Evolutionary conservation across 2,888 invertebrate species (phyloP).

Genomic region (Xestia c-nigrum): DNA sequence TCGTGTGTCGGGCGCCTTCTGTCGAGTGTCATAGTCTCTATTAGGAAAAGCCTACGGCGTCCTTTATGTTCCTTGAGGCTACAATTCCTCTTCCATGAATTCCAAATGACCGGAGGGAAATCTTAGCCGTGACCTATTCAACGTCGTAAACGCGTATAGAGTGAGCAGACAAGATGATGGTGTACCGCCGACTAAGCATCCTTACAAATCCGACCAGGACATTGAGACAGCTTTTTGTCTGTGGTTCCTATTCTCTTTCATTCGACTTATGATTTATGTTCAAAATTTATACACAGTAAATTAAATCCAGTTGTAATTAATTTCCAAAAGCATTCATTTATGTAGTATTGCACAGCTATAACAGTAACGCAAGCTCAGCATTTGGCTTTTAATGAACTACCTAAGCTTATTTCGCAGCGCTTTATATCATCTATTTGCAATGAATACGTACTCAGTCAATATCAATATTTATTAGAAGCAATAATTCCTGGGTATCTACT

Average conservation of each 20-base stretch:
- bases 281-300: slow-evolving; percentile 22
- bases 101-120: slow-evolving; percentile 91
- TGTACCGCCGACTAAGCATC: slow-evolving; percentile 39
- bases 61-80: slow-evolving; percentile 89
- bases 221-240: slow-evolving; percentile 34
- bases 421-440: slow-evolving; percentile 29
- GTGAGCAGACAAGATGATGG: slow-evolving; percentile 64
- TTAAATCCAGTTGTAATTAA: slow-evolving; percentile 37
- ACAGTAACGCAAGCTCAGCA: slow-evolving; percentile 27
- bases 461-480: slow-evolving; percentile 45
- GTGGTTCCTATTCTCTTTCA: slow-evolving; percentile 9
- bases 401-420: slow-evolving; percentile 17
- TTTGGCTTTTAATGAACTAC: slow-evolving; percentile 37
- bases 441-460: slow-evolving; percentile 24
- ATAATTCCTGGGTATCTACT: slow-evolving; percentile 41
- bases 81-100: slow-evolving; percentile 90
- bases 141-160: slow-evolving; percentile 78
- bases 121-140: slow-evolving; percentile 90
- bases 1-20: slow-evolving; percentile 79
- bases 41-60: slow-evolving; percentile 86
- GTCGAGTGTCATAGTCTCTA: slow-evolving; percentile 80
- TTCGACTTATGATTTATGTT: slow-evolving; percentile 30
- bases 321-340: slow-evolving; percentile 36
- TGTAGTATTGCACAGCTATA: slow-evolving; percentile 30
- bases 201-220: slow-evolving; percentile 52